Evolutionary conservation across 1,140 invertebrate species (phyloP).

Genomic region (Drosophila albomicans): DNA sequence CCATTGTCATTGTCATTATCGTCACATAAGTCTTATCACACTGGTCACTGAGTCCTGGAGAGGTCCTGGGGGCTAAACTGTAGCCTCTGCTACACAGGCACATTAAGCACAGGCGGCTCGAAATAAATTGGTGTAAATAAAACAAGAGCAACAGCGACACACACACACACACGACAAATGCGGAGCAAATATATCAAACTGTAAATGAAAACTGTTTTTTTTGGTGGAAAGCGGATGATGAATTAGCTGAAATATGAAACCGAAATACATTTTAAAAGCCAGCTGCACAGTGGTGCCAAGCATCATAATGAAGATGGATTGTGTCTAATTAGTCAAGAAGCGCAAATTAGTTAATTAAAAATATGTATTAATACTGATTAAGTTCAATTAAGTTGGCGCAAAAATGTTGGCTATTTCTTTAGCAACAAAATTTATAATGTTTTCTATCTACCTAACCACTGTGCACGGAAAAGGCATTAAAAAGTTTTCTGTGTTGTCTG

Average conservation of each 20-base stretch:
- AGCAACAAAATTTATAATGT: not conserved
- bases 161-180: conserved; percentile 29
- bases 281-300: conserved; percentile 43
- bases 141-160: conserved; percentile 18
- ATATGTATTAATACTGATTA: not conserved
- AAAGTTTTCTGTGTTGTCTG: conserved; percentile 60
- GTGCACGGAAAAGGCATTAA: conserved; percentile 72
- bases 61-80: not conserved
- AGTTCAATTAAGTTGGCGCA: not conserved
- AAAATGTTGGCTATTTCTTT: not conserved
- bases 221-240: conserved; percentile 32
- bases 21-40: conserved; percentile 32
- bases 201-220: conserved; percentile 55
- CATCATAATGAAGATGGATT: not conserved
- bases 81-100: conserved; percentile 30
- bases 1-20: conserved; percentile 19
- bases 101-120: conserved; percentile 56
- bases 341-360: conserved; percentile 15
- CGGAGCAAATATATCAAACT: conserved; percentile 51
- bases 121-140: conserved; percentile 78
- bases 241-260: conserved; percentile 51
- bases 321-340: not conserved
- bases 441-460: conserved; percentile 27
- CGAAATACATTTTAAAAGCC: conserved; percentile 28
- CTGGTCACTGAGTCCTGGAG: conserved; percentile 1